These are phyloP conservation scores for Hippolais icterina DNA, from an alignment of 2,113 vertebrate species.

Conservation along the genomic window DNA sequence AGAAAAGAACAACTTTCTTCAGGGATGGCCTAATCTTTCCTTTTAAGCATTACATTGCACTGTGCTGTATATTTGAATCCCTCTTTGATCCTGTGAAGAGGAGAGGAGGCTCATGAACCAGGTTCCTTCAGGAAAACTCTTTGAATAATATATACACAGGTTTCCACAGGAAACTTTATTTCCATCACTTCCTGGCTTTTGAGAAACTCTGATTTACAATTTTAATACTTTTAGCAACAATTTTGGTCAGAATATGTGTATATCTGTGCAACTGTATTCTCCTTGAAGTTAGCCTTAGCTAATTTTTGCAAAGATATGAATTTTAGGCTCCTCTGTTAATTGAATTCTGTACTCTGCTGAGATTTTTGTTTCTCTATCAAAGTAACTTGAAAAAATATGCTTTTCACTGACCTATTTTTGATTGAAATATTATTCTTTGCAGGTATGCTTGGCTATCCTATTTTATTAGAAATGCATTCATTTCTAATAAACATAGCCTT, in stretches of 20 bases:
- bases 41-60: neutral
- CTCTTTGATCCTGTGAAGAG: neutral
- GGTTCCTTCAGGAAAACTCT: neutral
- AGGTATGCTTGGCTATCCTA: neutral
- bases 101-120: neutral
- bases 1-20: neutral
- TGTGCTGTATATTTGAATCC: neutral
- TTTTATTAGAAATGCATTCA: too few species aligned
- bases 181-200: neutral
- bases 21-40: neutral
- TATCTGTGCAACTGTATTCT: neutral
- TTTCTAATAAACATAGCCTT: neutral
- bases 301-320: neutral
- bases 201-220: neutral
- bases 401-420: neutral
- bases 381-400: neutral
- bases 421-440: neutral
- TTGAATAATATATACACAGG: neutral
- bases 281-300: neutral
- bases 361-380: neutral
- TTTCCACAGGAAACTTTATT: neutral
- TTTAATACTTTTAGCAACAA: neutral
- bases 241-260: neutral
- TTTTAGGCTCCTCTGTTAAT: neutral
- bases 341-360: neutral